These are phyloP conservation scores for Bucco capensis DNA, from an alignment of 2,113 vertebrate genomes.

Conservation along the genomic window DNA sequence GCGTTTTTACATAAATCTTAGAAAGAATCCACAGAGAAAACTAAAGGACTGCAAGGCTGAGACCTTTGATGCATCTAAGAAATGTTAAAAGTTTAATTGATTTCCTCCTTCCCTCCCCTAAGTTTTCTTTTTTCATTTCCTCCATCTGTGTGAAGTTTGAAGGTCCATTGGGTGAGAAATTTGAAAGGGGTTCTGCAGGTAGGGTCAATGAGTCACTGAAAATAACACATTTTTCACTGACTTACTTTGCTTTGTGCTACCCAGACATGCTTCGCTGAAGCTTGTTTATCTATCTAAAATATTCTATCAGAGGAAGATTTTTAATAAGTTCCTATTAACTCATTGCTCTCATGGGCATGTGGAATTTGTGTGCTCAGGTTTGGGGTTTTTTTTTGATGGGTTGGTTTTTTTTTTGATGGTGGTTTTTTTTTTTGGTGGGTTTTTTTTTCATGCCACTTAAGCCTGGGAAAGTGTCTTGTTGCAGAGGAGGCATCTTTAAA, in stretches of 20 bases:
- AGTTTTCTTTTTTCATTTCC: slow-evolving; percentile 34
- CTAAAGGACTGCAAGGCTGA: slow-evolving; percentile 2
- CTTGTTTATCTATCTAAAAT: not conserved
- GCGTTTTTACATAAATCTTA: not conserved
- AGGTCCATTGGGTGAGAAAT: not conserved
- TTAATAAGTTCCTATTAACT: slow-evolving; percentile 15
- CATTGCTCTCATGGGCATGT: not conserved
- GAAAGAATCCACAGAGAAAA: not conserved
- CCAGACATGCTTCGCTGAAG: not conserved
- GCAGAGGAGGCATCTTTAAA: not conserved
- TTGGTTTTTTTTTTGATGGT: no score
- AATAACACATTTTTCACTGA: not conserved
- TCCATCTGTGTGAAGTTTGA: not conserved
- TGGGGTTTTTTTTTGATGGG: not conserved
- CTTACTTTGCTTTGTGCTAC: not conserved
- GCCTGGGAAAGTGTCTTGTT: not conserved
- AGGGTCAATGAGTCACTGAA: not conserved
- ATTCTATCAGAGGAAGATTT: not conserved
- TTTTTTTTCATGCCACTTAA: not conserved
- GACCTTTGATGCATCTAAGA: slow-evolving; percentile 14
- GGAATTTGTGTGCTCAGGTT: not conserved
- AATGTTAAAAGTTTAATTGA: slow-evolving; percentile 49
- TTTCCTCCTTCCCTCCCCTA: not conserved
- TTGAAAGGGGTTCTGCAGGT: not conserved
- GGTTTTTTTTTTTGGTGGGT: no score